Conservation (phyloP, 1,140 invertebrate genomes). For the Pogonognathellus flavescens region DNA sequence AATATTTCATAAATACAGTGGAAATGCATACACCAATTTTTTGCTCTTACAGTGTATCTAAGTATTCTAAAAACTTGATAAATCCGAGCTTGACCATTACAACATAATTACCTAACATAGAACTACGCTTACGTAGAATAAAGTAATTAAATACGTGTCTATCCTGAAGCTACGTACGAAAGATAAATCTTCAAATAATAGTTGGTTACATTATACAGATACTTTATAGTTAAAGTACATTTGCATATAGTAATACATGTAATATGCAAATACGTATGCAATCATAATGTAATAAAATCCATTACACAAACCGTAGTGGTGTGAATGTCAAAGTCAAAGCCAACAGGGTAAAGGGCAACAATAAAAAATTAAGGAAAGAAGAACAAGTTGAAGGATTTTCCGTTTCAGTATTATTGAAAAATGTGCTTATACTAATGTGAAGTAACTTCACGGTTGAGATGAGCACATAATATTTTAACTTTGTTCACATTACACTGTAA, state of each 20-base stretch:
- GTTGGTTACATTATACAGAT: background rate
- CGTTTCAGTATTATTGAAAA: slow-evolving; percentile 15
- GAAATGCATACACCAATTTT: too few relatives aligned
- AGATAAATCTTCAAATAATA: background rate
- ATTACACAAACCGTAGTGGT: background rate
- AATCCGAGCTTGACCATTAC: too few relatives aligned
- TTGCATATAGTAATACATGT: background rate
- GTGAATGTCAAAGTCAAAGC: slow-evolving; percentile 46
- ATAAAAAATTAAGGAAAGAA: slow-evolving; percentile 13
- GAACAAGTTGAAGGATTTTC: slow-evolving; percentile 45
- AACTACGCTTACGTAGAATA: too few relatives aligned
- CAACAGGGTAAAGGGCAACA: slow-evolving; percentile 29
- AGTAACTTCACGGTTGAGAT: too few relatives aligned
- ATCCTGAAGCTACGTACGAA: background rate
- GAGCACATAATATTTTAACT: too few relatives aligned
- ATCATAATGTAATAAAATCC: slow-evolving; percentile 20
- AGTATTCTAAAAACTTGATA: too few relatives aligned
- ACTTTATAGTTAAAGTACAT: background rate
- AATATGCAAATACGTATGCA: slow-evolving; percentile 9
- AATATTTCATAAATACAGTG: too few relatives aligned
- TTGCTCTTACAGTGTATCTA: too few relatives aligned
- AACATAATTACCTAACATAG: too few relatives aligned
- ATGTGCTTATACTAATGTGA: too few relatives aligned
- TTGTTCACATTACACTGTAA: too few relatives aligned
- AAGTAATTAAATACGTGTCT: too few relatives aligned